Evolutionary conservation across 2,888 invertebrate species (phyloP), one percentile per base, ranked within the genome.

Genomic region (Lumbricus terrestris): DNA sequence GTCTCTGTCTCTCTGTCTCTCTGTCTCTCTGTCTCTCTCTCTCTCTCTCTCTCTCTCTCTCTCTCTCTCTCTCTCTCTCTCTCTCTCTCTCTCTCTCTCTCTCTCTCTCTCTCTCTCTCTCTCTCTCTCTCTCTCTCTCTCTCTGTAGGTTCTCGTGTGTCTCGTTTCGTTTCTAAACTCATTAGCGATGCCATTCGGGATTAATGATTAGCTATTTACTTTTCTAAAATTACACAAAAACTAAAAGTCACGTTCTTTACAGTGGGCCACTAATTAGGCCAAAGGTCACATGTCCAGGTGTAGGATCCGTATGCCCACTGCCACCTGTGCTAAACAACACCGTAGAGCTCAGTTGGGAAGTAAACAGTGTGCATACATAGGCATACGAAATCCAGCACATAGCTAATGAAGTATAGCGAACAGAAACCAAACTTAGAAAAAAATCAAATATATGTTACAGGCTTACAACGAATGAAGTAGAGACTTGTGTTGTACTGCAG

Each of bases 211-310:
- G 69, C 11, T 69, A 69, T 69, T 69, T 29, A n/a, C 69, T 11
- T 69, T 69, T 69, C 29, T 69, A 69, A 69, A n/a, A n/a, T 69
- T 69, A 69, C 69, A n/a, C 69, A 69, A 69, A 69, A n/a, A 69
- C 69, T 69, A 69, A 69, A n/a, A n/a, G 69, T 69, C 69, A 69
- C n/a, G n/a, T 69, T 69, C 69, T n/a, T n/a, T n/a, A n/a, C n/a
- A 0, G 29, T 69, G n/a, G n/a, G n/a, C n/a, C n/a, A 69, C n/a
- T 69, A 69, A 69, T 69, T 69, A 69, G 69, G 69, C n/a, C 69
- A 69, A n/a, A 69, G n/a, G 69, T 69, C 69, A n/a, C 8, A n/a
- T 0, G 69, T n/a, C 69, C 69, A 69, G n/a, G 69, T 69, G 29
- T n/a, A 29, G n/a, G 29, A n/a, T n/a, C 1, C n/a, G n/a, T n/a